Evolutionary conservation across 1,140 invertebrate genomes (phyloP), one percentile per base, ranked within the genome.

Genomic region (Trachymyrmex cornetzi): DNA sequence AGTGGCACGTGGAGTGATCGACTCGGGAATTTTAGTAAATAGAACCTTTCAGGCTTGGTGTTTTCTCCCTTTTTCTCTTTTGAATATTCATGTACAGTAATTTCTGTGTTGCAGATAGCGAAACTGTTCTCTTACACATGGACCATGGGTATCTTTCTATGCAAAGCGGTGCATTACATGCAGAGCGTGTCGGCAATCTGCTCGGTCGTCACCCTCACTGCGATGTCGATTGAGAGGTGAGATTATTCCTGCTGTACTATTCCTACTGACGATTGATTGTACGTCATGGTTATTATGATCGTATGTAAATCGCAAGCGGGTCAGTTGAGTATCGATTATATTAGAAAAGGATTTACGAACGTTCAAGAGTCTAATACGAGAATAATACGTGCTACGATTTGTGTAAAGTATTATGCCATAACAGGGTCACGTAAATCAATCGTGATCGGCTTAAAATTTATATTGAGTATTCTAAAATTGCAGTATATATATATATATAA

Each of bases 151-250:
- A 93, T 96, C 79, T 96, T 97, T 88, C 94, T 97, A 67, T 98
- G 97, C 95, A 98, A 98, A 94, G 94, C 96, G 57, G 97, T 98
- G 2, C 97, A 97, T 92, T 98, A 98, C 94, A 96, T 98, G 93
- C 97, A 98, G 94, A 97, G 96, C 91, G 96, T 98, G 19, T 97
- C 97, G 2, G 96, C 97, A 50, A 97, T 98, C 77, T 98, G 97
- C 91, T 98, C 97, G 2, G 97, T 98, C 16, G 95, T 97, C 14
- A 98, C 97, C 0, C 95, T 98, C 14, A 98, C 97, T 4, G 96
- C 96, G n/a, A 98, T 98, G 96, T 97, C 97, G 88, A 95, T 98
- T 38, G 97, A 98, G 94, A 97, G 97, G 97, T 97, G 95, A 95
- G 94, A 50, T 66, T 59, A 38, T 63, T 81, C 14, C 3, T 50